Evolutionary conservation across 2,113 vertebrate species (phyloP), one percentile per base, ranked within the genome.

Genomic region (Pseudolaguvia tuberculata): DNA sequence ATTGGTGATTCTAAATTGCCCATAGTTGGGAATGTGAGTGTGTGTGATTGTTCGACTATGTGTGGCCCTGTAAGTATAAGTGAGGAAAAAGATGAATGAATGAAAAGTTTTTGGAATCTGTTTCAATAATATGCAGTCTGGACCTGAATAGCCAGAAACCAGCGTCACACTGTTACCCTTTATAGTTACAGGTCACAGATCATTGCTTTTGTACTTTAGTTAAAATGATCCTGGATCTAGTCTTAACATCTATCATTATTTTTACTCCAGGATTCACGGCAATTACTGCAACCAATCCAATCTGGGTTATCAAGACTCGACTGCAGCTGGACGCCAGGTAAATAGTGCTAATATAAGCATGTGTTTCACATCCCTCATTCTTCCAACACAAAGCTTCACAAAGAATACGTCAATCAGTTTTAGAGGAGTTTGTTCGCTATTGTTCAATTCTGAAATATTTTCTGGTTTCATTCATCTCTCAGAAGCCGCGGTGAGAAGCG

Each of bases 241-340:
- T 14, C 83, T 48, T 17, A 7, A 55, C 39, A 55, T 86, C 82
- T 87, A 69, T 90, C 81, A 51, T 86, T 77, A 35, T 80, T 79
- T 72, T 91, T 87, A 80, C 78, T 42, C 79, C 91, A 99, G 97
- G 97, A 83, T 99, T 99, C 88, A 98, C 95, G n/a, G 95, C 97
- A 2, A 98, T 98, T 86, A 98, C 97, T 47, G 92, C 92, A 48
- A 99, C 96, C 88, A 99, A 99, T 88, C 97, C 97, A 70, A 98
- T 99, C 90, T 99, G 97, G 97, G 89, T 99, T 78, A 91, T 99
- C 75, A 99, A 99, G 89, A 99, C 97, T 57, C 93, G 97, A 17
- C 86, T 99, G 65, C 97, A 99, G 84, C 92, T 99, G 66, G 96
- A 99, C 84, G 93, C 96, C 85, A 95, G 96, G 97, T 99, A 90